Evolutionary conservation across 2,888 invertebrate species (phyloP).

Genomic region (Ennomos quercinarius): DNA sequence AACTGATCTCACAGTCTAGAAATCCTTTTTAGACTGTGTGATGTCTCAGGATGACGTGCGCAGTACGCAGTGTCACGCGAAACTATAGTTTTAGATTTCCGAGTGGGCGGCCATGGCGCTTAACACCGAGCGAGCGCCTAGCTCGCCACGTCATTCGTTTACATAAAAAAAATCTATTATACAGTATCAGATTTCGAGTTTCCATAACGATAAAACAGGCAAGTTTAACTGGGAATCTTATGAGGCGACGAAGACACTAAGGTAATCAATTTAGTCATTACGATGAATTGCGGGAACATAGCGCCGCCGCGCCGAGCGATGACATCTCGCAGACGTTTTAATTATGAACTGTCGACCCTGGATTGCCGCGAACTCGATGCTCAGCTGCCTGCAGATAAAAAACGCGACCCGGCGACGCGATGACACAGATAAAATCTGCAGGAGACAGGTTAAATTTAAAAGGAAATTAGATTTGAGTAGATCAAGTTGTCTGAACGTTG

Average conservation of each 20-base stretch:
- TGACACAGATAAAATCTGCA: slow-evolving; percentile 77
- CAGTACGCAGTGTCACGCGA: too few relatives aligned
- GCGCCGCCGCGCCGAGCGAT: slow-evolving; percentile 60
- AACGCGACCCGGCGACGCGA: slow-evolving; percentile 56
- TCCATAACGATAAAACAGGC: slow-evolving; percentile 43
- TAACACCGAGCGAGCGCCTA: too few relatives aligned
- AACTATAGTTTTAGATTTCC: too few relatives aligned
- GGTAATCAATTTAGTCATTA: slow-evolving; percentile 79
- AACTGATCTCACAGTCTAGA: too few relatives aligned
- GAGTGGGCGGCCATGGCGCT: too few relatives aligned
- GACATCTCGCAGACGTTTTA: slow-evolving; percentile 80
- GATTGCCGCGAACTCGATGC: slow-evolving; percentile 53
- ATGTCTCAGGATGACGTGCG: too few relatives aligned
- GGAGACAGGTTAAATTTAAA: slow-evolving; percentile 75
- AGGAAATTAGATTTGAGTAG: slow-evolving; percentile 77
- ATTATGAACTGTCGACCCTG: slow-evolving; percentile 79
- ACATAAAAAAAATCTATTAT: too few relatives aligned
- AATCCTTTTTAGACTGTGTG: too few relatives aligned
- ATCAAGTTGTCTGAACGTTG: slow-evolving; percentile 66
- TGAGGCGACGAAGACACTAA: slow-evolving; percentile 53
- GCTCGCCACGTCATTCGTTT: too few relatives aligned
- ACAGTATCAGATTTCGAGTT: slow-evolving; percentile 13
- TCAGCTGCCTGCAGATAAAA: slow-evolving; percentile 70
- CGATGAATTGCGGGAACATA: slow-evolving; percentile 57
- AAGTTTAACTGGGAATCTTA: slow-evolving; percentile 63